Evolutionary conservation across 2,797 vertebrate genomes (phyloP).

Genomic region (Aulostomus chinensis): DNA sequence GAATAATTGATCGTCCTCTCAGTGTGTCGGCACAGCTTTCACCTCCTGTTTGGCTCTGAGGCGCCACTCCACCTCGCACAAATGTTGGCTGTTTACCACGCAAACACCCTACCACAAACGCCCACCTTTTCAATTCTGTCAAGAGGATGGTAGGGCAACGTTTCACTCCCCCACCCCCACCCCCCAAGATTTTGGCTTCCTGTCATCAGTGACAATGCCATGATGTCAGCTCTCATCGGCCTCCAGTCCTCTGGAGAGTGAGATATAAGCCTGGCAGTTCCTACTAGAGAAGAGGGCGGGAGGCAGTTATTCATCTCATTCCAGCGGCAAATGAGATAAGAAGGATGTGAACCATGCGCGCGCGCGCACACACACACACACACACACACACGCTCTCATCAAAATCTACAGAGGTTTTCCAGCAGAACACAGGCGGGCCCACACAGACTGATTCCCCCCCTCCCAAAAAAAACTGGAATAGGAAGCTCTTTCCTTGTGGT

Average conservation of each 20-base stretch:
- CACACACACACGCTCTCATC: slow-evolving; percentile 24
- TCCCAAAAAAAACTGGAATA: slow-evolving; percentile 32
- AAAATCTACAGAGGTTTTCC: slow-evolving; percentile 47
- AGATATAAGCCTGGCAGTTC: slow-evolving; percentile 65
- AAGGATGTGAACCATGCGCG: slow-evolving; percentile 44
- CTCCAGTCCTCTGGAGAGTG: slow-evolving; percentile 49
- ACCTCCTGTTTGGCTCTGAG: slow-evolving; percentile 28
- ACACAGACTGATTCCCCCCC: slow-evolving; percentile 18
- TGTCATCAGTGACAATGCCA: slow-evolving; percentile 65
- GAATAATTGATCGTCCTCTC: slow-evolving; percentile 69
- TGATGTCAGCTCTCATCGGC: slow-evolving; percentile 68
- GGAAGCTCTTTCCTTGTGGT: slow-evolving; percentile 3
- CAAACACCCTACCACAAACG: slow-evolving; percentile 2
- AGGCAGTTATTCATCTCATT: slow-evolving; percentile 52
- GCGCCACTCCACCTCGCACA: slow-evolving; percentile 30
- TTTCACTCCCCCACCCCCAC: too few relatives aligned
- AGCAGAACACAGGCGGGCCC: slow-evolving; percentile 30
- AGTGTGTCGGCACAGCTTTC: slow-evolving; percentile 54
- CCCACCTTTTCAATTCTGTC: neutral
- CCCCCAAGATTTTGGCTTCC: slow-evolving; percentile 45
- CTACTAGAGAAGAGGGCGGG: slow-evolving; percentile 39
- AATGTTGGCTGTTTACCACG: slow-evolving; percentile 37
- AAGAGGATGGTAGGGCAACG: slow-evolving; percentile 19
- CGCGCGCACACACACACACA: slow-evolving; percentile 14
- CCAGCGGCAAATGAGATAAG: slow-evolving; percentile 62